Percentiles rank a stretch among this genome's conserved stretches.
Evolutionary conservation across 1,140 invertebrate species (phyloP).

Genomic region (Zaprionus capensis): DNA sequence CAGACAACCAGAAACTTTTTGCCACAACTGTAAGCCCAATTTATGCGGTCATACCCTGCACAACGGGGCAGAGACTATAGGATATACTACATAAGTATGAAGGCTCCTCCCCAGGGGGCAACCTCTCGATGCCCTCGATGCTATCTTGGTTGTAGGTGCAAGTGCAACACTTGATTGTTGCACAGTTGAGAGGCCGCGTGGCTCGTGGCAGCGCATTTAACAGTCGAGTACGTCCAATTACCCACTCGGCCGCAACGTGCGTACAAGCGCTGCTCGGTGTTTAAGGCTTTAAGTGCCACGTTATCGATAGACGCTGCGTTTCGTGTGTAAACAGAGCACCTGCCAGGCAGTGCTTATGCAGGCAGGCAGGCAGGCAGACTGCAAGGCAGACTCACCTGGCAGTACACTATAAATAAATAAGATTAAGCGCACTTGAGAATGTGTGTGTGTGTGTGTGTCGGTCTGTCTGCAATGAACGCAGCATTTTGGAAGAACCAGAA

Average conservation of each 20-base stretch:
- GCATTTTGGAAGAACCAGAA: slow-evolving; percentile 36
- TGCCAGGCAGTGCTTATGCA: slow-evolving; percentile 51
- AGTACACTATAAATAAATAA: slow-evolving; percentile 73
- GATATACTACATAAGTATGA: neutral
- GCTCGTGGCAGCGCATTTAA: slow-evolving; percentile 56
- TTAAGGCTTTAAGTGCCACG: slow-evolving; percentile 29
- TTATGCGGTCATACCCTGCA: neutral
- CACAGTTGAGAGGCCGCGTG: slow-evolving; percentile 19
- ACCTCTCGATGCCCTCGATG: neutral
- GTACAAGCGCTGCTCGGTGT: neutral
- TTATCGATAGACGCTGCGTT: slow-evolving; percentile 52
- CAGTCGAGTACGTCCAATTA: slow-evolving; percentile 67
- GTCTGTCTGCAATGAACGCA: slow-evolving; percentile 59
- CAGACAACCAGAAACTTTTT: neutral
- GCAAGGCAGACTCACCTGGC: slow-evolving; percentile 12
- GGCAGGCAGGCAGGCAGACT: slow-evolving; percentile 32
- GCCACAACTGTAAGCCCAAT: slow-evolving; percentile 1
- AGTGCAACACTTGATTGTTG: slow-evolving; percentile 23
- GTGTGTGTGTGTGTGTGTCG: slow-evolving; percentile 11
- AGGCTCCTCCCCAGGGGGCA: neutral
- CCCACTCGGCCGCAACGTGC: slow-evolving; percentile 1
- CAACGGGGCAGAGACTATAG: neutral
- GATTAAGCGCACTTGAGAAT: slow-evolving; percentile 73
- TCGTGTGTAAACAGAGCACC: slow-evolving; percentile 53
- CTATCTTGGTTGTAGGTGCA: slow-evolving; percentile 1